Evolutionary conservation across 2,113 vertebrate species (phyloP), one percentile per base, ranked within the genome.

Genomic region (Okapia johnstoni): DNA sequence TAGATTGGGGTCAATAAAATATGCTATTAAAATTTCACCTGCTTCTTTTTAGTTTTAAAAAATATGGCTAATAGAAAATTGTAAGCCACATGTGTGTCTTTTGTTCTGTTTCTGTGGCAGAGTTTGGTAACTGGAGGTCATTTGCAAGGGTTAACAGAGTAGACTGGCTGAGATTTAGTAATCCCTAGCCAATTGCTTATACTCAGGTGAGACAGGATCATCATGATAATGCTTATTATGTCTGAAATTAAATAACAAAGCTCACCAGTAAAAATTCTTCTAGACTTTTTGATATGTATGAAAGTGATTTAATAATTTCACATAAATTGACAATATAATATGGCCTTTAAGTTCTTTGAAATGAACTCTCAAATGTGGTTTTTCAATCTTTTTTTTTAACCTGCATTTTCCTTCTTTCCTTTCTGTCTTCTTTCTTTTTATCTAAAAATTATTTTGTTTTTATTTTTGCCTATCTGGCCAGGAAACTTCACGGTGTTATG

Each of bases 401-500:
- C 40, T 86, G 33, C 52, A 33, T 90, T 92, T 93, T 95, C 70
- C 83, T 95, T 92, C 25, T 85, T 87, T 54, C 46, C 36, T 93
- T 60, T 90, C 57, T 55, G 50, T 88, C 63, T 79, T 63, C 48
- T 94, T 76, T 48, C 2, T 92, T 90, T 94, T 94, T 30, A 43
- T 90, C 91, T 95, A 93, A 70, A 52, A 46, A 86, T 25, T 86
- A 43, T 91, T 60, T 93, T 40, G 40, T 6, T 43, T 46, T 52
- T 79, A 43, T 40, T 66, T n/a, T 90, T 98, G 91, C 91, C 6
- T 77, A 94, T 97, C 93, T 55, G 96, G 25, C 0, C 98, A 99
- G 99, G 99, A 96, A 99, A 99, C 93, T 98, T 99, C 77, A 99
- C 99, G 43, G 99, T 99, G 98, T 98, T 99, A 97, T 99, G 99